Percentiles rank a stretch among this genome's conserved stretches.
These are phyloP conservation scores for Sceliomorpha sp. DNA, from an alignment of 2,888 invertebrate genomes.

Conservation along the genomic window DNA sequence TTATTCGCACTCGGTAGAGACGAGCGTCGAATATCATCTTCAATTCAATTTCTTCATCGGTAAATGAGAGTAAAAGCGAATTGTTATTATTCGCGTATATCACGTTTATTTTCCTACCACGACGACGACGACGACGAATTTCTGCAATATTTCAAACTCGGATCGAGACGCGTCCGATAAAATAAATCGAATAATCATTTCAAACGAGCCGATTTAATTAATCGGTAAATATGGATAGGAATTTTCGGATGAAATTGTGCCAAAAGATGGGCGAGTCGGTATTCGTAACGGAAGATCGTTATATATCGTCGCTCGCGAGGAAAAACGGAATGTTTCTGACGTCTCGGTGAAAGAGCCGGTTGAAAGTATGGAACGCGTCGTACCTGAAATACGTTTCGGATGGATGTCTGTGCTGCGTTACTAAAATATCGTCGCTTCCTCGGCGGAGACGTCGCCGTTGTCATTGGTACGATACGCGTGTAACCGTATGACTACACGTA, in stretches of 20 bases:
- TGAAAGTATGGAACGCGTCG: slow-evolving; percentile 11
- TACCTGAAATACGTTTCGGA: slow-evolving; percentile 24
- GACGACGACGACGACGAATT: too few relatives aligned
- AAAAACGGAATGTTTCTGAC: slow-evolving; percentile 6
- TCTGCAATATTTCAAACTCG: too few relatives aligned
- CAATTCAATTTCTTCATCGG: slow-evolving; percentile 18
- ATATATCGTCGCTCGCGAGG: background rate
- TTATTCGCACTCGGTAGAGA: slow-evolving; percentile 58
- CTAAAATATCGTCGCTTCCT: slow-evolving; percentile 39
- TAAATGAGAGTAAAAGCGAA: too few relatives aligned
- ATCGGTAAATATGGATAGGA: too few relatives aligned
- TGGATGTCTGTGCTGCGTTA: slow-evolving; percentile 29
- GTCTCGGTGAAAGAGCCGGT: slow-evolving; percentile 9
- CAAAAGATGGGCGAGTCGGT: too few relatives aligned
- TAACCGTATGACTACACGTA: slow-evolving; percentile 24
- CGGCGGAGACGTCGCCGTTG: slow-evolving; percentile 14
- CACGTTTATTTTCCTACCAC: too few relatives aligned
- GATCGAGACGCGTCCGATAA: too few relatives aligned
- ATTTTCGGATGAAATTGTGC: too few relatives aligned
- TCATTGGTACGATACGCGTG: slow-evolving; percentile 25
- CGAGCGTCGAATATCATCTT: slow-evolving; percentile 39
- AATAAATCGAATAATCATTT: too few relatives aligned
- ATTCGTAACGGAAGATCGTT: background rate
- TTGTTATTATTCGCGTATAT: too few relatives aligned
- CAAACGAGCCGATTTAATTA: too few relatives aligned